Conservation (phyloP, 1,140 invertebrate species). For the Lithobius niger region DNA sequence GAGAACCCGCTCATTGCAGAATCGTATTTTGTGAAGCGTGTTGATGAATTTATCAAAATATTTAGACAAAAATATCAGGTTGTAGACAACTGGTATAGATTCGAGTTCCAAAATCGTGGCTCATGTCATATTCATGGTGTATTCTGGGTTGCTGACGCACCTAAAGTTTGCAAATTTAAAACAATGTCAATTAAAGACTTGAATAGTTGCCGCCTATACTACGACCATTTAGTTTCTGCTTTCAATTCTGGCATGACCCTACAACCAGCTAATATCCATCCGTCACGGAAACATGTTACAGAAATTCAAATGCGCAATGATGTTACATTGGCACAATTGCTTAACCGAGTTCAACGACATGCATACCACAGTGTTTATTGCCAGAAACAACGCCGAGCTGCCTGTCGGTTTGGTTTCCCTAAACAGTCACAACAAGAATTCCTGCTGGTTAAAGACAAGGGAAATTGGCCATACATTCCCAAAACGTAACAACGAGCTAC, state of each 20-base stretch:
- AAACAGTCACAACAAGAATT: not conserved
- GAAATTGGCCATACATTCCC: not conserved
- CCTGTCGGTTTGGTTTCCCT: not conserved
- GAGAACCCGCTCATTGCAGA: no score
- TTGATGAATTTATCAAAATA: no score
- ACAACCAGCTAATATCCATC: not conserved
- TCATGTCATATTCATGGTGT: not conserved
- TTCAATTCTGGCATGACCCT: not conserved
- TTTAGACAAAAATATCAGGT: not conserved
- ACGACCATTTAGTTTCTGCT: not conserved
- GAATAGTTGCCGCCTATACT: not conserved
- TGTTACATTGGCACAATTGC: not conserved
- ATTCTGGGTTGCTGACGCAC: not conserved
- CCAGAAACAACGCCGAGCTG: not conserved
- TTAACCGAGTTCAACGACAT: conserved; percentile 1
- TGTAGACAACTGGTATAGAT: not conserved
- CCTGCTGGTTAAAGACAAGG: not conserved
- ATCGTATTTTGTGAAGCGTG: no score
- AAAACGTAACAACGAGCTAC: not conserved
- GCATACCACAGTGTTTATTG: not conserved
- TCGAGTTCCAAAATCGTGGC: not conserved
- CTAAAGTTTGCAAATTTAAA: not conserved
- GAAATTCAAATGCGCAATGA: not conserved
- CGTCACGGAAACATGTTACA: not conserved
- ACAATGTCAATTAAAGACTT: not conserved